phyloP scores from a whole-genome alignment of 2,113 vertebrate species.

The Panthera leo region DNA sequence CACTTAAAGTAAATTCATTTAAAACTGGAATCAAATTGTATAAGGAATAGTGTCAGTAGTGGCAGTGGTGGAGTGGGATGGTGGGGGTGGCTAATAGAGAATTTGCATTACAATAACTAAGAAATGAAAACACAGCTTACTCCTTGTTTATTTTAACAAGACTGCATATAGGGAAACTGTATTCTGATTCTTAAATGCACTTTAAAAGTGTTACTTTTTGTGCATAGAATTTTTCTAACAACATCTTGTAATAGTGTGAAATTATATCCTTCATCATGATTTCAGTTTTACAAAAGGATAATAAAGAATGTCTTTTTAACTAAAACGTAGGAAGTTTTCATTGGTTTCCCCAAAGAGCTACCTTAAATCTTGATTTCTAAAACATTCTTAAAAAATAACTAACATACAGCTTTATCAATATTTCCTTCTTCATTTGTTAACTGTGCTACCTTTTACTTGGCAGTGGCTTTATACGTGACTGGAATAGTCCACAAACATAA shows the following conservation, averaged over 20 bases:
- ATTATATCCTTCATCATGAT: neutral
- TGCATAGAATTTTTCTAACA: neutral
- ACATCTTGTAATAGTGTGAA: neutral
- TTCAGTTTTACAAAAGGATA: neutral
- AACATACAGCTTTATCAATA: neutral
- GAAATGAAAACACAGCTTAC: neutral
- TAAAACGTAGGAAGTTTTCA: neutral
- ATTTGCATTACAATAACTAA: neutral
- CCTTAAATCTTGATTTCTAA: neutral
- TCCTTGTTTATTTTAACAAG: neutral
- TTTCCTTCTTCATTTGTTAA: neutral
- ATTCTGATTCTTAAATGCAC: neutral
- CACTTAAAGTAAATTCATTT: neutral
- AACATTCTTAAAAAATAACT: neutral
- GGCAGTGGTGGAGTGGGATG: neutral
- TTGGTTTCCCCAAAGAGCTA: neutral
- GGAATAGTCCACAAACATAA: neutral
- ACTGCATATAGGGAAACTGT: neutral
- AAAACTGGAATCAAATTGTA: neutral
- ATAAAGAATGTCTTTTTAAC: neutral
- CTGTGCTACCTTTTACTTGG: neutral
- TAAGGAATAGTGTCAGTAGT: neutral
- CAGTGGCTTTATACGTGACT: conserved; percentile 3
- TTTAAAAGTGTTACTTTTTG: neutral
- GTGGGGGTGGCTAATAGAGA: rapidly evolving